A percentile compares a stretch with the other conserved stretches of the same genome.
Conservation (phyloP, 1,140 invertebrate genomes). For the Drosophila biarmipes region DNA sequence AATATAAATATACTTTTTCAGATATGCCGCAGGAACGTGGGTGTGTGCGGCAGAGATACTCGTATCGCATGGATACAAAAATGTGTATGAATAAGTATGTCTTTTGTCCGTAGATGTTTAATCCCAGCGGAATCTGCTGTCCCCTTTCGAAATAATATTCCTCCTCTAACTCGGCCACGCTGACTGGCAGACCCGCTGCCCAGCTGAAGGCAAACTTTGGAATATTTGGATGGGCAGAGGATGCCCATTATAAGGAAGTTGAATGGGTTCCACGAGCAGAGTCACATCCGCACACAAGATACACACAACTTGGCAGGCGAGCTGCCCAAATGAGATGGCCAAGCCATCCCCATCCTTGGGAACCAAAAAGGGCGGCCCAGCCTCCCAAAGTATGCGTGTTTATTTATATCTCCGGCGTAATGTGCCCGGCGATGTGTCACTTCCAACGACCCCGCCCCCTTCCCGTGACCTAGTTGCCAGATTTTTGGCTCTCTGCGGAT, state of each 20-base stretch:
- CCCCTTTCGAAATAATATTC: conserved; percentile 21
- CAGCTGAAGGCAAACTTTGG: conserved; percentile 1
- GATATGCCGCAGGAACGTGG: conserved; percentile 18
- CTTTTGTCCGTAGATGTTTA: conserved; percentile 22
- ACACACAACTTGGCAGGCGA: conserved; percentile 45
- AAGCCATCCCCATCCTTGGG: neutral
- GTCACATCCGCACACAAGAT: conserved; percentile 54
- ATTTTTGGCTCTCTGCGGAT: conserved; percentile 46
- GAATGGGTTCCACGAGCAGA: conserved; percentile 64
- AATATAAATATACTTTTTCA: conserved; percentile 40
- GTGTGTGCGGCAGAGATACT: conserved; percentile 18
- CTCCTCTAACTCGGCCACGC: conserved; percentile 21
- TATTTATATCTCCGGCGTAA: conserved; percentile 70
- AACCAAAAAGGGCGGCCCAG: conserved; percentile 12
- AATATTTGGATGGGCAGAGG: conserved; percentile 15
- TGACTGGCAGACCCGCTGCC: neutral
- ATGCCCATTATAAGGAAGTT: conserved; percentile 47
- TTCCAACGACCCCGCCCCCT: conserved; percentile 11
- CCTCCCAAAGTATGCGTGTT: conserved; percentile 46
- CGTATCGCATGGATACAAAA: conserved; percentile 30
- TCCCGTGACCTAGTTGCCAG: conserved; percentile 66
- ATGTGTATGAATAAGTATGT: conserved; percentile 12
- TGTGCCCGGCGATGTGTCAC: conserved; percentile 69
- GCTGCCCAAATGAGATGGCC: conserved; percentile 39
- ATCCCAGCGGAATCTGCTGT: conserved; percentile 39